phyloP scores from a whole-genome alignment of 2,113 vertebrate species.

The Nymphicus hollandicus region DNA sequence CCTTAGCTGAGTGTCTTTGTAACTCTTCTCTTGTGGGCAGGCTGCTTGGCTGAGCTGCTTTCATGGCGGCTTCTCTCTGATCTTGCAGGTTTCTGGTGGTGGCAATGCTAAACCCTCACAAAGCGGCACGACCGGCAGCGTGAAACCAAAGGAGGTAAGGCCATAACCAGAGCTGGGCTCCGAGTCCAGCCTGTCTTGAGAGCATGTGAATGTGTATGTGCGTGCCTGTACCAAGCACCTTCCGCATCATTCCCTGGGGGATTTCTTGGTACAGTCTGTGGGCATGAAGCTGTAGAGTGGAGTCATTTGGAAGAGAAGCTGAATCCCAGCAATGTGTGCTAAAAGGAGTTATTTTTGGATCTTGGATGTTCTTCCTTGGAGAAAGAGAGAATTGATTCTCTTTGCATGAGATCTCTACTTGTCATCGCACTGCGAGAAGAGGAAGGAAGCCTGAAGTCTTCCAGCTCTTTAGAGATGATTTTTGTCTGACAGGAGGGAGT shows the following conservation, averaged over 20 bases:
- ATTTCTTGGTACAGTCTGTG: background rate
- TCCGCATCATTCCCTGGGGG: background rate
- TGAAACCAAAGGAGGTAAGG: slow-evolving; percentile 70
- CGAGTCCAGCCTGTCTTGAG: too few species aligned
- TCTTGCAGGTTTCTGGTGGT: slow-evolving; percentile 52
- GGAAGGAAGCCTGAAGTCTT: background rate
- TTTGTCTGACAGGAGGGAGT: background rate
- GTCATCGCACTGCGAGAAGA: background rate
- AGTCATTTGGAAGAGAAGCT: background rate
- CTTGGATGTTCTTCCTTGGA: background rate
- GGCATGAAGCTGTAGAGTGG: background rate
- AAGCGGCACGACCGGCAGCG: background rate
- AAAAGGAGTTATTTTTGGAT: background rate
- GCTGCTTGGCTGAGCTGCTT: background rate
- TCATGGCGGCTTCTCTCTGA: slow-evolving; percentile 9
- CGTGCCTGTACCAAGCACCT: background rate
- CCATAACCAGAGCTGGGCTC: accelerated
- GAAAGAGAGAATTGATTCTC: background rate
- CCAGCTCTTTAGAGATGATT: background rate
- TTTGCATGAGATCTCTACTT: background rate
- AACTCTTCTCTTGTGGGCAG: background rate
- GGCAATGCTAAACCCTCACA: slow-evolving; percentile 48
- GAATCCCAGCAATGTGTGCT: background rate
- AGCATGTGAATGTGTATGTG: accelerated
- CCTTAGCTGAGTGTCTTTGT: background rate